Conservation (phyloP, 2,113 vertebrate species). For the Cynoglossus semilaevis region DNA sequence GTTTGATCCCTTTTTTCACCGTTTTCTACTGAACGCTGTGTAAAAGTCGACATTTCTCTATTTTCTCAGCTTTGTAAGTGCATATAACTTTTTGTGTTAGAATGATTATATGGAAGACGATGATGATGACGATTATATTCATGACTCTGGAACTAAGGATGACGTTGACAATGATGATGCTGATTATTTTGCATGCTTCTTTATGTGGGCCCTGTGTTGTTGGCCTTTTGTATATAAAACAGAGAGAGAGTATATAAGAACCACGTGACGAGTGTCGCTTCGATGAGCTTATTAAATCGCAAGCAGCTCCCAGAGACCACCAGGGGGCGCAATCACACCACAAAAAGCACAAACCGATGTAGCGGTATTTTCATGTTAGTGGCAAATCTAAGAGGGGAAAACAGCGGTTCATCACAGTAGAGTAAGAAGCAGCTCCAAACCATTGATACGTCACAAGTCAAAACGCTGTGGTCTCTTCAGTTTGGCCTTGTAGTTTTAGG, state of each 20-base stretch:
- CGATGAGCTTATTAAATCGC: neutral
- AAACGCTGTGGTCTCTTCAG: slow-evolving; percentile 21
- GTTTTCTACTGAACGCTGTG: slow-evolving; percentile 76
- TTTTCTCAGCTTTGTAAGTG: slow-evolving; percentile 77
- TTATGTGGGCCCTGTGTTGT: slow-evolving; percentile 64
- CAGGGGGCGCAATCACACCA: slow-evolving; percentile 44
- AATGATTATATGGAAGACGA: too few species aligned
- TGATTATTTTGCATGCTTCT: slow-evolving; percentile 70
- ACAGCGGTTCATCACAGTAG: slow-evolving; percentile 17
- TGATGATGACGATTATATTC: too few species aligned
- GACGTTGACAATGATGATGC: slow-evolving; percentile 43
- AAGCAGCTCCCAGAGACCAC: slow-evolving; percentile 18
- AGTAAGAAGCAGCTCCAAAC: slow-evolving; percentile 8
- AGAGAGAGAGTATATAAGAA: slow-evolving; percentile 6
- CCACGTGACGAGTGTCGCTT: slow-evolving; percentile 13
- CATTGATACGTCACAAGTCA: too few species aligned
- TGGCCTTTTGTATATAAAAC: slow-evolving; percentile 31
- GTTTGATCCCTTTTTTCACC: slow-evolving; percentile 49
- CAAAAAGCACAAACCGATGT: slow-evolving; percentile 21
- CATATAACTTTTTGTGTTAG: slow-evolving; percentile 74
- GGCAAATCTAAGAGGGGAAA: slow-evolving; percentile 1
- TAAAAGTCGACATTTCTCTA: slow-evolving; percentile 65
- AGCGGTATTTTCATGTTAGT: slow-evolving; percentile 7
- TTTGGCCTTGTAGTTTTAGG: slow-evolving; percentile 32
- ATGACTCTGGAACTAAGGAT: slow-evolving; percentile 51